Base-by-base conservation (phyloP, 2,888 invertebrate genomes). In the Caenorhabditis sp. region DNA sequence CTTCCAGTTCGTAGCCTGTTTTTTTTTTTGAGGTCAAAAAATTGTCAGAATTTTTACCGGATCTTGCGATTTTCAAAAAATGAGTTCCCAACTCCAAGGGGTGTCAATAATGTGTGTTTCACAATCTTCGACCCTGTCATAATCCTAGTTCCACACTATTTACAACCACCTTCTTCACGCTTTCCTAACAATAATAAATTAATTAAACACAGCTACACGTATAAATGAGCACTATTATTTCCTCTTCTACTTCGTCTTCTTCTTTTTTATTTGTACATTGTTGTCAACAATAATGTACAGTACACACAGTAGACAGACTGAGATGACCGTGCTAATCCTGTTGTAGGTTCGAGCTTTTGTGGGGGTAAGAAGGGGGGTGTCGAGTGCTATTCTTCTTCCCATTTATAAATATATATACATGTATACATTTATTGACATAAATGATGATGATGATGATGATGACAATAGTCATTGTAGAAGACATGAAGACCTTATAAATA, bases 321-420 rank as follows among this genome's bases (percentile, higher is more conserved):
- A 4, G 10, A 66, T 67, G 66, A 67, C 57, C 49, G 26, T 23
- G 14, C 63, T 68, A 69, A 66, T 74, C 69, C 66, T 58, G 61
- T 68, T 65, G 72, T 65, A 68, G 61, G 49, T 62, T 62, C 17
- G 58, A 53, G 55, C 60, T 59, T 36, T 50, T 43, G 8, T 43
- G 3, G 5, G n/a, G n/a, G n/a, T n/a, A n/a, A n/a, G n/a, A n/a
- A n/a, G 8, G 6, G 43, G 12, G 14, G 43, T 53, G 58, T 74
- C 74, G 69, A 74, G 74, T 74, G 66, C 74, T 74, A 74, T 74
- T 74, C 69, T 74, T 63, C 58, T 51, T n/a, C 27, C 59, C 24
- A 37, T 51, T 27, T 63, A 60, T 63, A 55, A 27, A 62, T 10
- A 10, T 10, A 10, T 6, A 4, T 6, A 10, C 10, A 31, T 31